These are phyloP conservation scores for Molanna angustata DNA, from an alignment of 2,888 invertebrate species.

Conservation along the genomic window DNA sequence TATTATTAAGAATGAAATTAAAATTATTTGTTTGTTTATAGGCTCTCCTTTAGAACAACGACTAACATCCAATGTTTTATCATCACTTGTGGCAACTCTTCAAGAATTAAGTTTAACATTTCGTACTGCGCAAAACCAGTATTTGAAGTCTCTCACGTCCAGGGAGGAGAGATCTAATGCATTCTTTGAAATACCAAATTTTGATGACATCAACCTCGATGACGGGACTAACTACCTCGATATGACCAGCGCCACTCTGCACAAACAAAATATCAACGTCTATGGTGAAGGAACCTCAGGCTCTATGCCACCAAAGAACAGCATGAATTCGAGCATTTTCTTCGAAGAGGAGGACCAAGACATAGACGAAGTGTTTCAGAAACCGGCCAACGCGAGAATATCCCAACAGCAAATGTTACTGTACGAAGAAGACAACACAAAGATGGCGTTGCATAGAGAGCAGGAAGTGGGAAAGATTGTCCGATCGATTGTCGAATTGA, in stretches of 20 bases:
- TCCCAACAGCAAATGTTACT: conserved; percentile 74
- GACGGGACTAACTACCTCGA: conserved; percentile 18
- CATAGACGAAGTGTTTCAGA: conserved; percentile 56
- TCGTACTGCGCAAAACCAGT: conserved; percentile 80
- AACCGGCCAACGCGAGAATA: conserved; percentile 46
- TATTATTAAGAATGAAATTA: background rate
- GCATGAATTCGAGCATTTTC: conserved; percentile 38
- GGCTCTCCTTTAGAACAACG: conserved; percentile 70
- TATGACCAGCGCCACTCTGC: conserved; percentile 8
- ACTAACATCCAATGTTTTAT: conserved; percentile 79
- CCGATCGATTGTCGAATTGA: conserved; percentile 88
- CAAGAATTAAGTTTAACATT: conserved; percentile 86
- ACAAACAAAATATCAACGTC: conserved; percentile 24
- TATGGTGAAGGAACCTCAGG: conserved; percentile 46
- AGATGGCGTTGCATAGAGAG: conserved; percentile 71
- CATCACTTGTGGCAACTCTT: conserved; percentile 79
- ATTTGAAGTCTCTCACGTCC: conserved; percentile 82
- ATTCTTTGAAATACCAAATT: conserved; percentile 69
- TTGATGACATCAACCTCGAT: conserved; percentile 22
- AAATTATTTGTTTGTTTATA: conserved; percentile 44
- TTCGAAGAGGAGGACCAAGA: conserved; percentile 51
- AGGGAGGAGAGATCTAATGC: conserved; percentile 88
- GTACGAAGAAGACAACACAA: conserved; percentile 81
- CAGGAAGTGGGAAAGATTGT: conserved; percentile 91
- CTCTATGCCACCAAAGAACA: conserved; percentile 35